Conservation (phyloP, 2,888 invertebrate species). For the Rugalucina vietnamica region DNA sequence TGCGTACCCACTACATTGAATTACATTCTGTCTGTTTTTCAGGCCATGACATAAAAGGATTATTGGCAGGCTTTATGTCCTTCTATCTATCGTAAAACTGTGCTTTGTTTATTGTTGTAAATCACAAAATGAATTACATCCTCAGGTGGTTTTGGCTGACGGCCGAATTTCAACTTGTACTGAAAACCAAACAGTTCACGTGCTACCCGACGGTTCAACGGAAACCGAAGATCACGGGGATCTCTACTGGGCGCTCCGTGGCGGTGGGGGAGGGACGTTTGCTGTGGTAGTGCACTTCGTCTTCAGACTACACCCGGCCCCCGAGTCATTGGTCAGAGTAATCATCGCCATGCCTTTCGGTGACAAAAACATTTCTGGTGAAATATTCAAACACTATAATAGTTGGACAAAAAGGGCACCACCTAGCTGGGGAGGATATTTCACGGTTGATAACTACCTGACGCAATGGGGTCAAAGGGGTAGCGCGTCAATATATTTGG, state of each 20-base stretch:
- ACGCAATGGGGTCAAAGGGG: constrained; percentile 24
- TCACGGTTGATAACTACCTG: constrained; percentile 27
- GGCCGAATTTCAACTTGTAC: constrained; percentile 48
- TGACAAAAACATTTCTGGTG: constrained; percentile 18
- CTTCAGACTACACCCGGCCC: constrained; percentile 50
- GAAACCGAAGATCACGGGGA: constrained; percentile 31
- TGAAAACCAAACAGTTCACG: constrained; percentile 19
- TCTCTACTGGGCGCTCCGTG: constrained; percentile 66
- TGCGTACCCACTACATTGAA: no score
- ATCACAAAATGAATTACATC: no score
- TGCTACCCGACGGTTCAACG: constrained; percentile 1
- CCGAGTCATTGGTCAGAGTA: constrained; percentile 28
- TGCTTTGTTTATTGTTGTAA: no score
- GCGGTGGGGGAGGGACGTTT: constrained; percentile 66
- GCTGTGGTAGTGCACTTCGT: constrained; percentile 53
- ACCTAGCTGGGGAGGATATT: constrained; percentile 58
- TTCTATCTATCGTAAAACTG: no score
- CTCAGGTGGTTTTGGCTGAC: constrained; percentile 54
- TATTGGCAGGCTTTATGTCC: no score
- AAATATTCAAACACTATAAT: neutral
- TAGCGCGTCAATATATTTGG: constrained; percentile 23
- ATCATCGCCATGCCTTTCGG: neutral
- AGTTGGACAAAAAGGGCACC: constrained; percentile 34
- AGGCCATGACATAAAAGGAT: no score
- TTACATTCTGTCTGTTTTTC: no score